Evolutionary conservation across 2,797 vertebrate species (phyloP).

Genomic region (Dendrocincla fuliginosa): DNA sequence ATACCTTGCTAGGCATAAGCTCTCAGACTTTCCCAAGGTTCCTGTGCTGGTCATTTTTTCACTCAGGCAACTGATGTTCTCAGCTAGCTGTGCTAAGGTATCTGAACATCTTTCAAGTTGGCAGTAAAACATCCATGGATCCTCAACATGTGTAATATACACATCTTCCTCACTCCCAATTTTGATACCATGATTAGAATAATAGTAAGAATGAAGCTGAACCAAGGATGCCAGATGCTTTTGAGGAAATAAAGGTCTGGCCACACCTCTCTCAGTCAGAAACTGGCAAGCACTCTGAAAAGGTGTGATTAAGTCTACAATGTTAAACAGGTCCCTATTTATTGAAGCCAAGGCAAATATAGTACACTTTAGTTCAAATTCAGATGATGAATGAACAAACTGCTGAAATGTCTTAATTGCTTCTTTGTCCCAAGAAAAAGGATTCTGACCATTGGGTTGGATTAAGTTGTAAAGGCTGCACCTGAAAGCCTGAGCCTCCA

Average conservation of each 20-base stretch:
- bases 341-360: slow-evolving; percentile 87
- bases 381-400: slow-evolving; percentile 79
- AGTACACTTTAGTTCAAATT: slow-evolving; percentile 85
- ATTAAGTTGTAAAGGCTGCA: slow-evolving; percentile 91
- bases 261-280: slow-evolving; percentile 77
- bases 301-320: slow-evolving; percentile 92
- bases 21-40: slow-evolving; percentile 69
- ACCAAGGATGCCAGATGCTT: slow-evolving; percentile 74
- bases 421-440: slow-evolving; percentile 82
- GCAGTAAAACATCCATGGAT: slow-evolving; percentile 86
- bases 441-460: slow-evolving; percentile 76
- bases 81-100: slow-evolving; percentile 77
- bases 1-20: slow-evolving; percentile 89
- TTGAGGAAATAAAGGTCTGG: slow-evolving; percentile 69
- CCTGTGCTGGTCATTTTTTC: slow-evolving; percentile 65
- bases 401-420: slow-evolving; percentile 78
- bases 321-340: slow-evolving; percentile 81
- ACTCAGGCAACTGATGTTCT: slow-evolving; percentile 75
- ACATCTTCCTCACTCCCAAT: slow-evolving; percentile 87
- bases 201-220: slow-evolving; percentile 87
- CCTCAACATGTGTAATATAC: slow-evolving; percentile 82
- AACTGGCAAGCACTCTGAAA: slow-evolving; percentile 86
- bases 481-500: slow-evolving; percentile 89
- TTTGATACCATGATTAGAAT: slow-evolving; percentile 88
- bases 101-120: slow-evolving; percentile 83